These are phyloP conservation scores for Enteromius viviparus DNA, from an alignment of 2,797 vertebrate species.

Conservation along the genomic window DNA sequence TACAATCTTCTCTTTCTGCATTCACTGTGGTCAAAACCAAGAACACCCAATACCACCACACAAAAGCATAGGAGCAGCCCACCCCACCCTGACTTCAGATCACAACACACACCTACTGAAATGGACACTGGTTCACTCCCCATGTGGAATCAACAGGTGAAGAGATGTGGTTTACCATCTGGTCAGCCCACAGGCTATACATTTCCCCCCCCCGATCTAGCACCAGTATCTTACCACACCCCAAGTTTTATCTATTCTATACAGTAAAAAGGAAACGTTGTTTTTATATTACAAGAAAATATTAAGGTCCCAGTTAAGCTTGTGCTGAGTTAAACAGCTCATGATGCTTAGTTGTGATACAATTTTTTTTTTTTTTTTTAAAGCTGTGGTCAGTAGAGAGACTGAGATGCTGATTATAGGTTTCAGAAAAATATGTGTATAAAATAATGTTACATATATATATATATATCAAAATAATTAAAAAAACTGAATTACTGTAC, in stretches of 20 bases:
- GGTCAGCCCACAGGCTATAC: background rate
- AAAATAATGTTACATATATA: background rate
- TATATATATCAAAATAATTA: background rate
- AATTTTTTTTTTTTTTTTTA: conserved; percentile 30
- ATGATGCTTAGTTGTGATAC: background rate
- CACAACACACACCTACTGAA: conserved; percentile 33
- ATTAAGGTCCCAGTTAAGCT: background rate
- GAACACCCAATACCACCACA: conserved; percentile 51
- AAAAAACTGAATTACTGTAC: background rate
- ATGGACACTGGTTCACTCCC: conserved; percentile 27
- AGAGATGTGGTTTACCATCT: conserved; percentile 33
- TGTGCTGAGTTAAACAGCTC: background rate
- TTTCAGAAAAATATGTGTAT: background rate
- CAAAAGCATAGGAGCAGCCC: conserved; percentile 49
- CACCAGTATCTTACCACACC: conserved; percentile 9
- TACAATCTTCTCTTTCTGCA: conserved; percentile 49
- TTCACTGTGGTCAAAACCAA: conserved; percentile 45
- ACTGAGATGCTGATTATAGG: background rate
- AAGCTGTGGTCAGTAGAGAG: background rate
- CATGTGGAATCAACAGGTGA: conserved; percentile 43
- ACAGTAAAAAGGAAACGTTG: background rate
- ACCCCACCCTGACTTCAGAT: conserved; percentile 26
- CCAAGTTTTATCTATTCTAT: background rate
- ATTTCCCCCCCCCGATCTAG: background rate
- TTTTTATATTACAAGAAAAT: background rate